Conservation (phyloP, 2,797 vertebrate species). For the Percopsis omiscomaycus region DNA sequence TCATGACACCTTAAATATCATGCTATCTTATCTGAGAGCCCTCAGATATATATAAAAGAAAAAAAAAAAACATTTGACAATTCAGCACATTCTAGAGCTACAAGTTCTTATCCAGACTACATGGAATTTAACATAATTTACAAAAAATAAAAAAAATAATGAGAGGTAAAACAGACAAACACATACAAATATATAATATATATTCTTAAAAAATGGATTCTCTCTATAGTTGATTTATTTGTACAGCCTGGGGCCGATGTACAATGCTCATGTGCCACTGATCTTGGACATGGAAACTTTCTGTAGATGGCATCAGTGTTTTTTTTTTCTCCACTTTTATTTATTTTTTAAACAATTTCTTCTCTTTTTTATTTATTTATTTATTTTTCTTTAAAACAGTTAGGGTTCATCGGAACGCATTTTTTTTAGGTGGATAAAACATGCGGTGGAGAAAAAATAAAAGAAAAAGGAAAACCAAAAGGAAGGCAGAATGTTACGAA, state of each 20-base stretch:
- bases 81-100: slow-evolving; percentile 76
- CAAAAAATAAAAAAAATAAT: slow-evolving; percentile 70
- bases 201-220: slow-evolving; percentile 85
- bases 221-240: slow-evolving; percentile 82
- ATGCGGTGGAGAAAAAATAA: slow-evolving; percentile 66
- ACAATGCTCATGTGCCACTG: slow-evolving; percentile 77
- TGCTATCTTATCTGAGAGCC: slow-evolving; percentile 56
- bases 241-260: slow-evolving; percentile 77
- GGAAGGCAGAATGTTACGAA: slow-evolving; percentile 71
- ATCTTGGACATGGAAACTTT: slow-evolving; percentile 73
- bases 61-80: slow-evolving; percentile 48
- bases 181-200: slow-evolving; percentile 87
- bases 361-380: slow-evolving; percentile 61
- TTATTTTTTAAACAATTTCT: slow-evolving; percentile 11
- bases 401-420: slow-evolving; percentile 85
- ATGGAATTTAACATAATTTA: slow-evolving; percentile 81
- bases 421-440: slow-evolving; percentile 79
- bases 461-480: slow-evolving; percentile 26
- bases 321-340: slow-evolving; percentile 47
- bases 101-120: slow-evolving; percentile 67
- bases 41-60: slow-evolving; percentile 56
- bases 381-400: slow-evolving; percentile 77
- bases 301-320: slow-evolving; percentile 63
- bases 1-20: slow-evolving; percentile 56
- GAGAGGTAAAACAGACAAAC: slow-evolving; percentile 81